Evolutionary conservation across 2,113 vertebrate genomes (phyloP), one percentile per base, ranked within the genome.

Genomic region (Rhinolophus sinicus): DNA sequence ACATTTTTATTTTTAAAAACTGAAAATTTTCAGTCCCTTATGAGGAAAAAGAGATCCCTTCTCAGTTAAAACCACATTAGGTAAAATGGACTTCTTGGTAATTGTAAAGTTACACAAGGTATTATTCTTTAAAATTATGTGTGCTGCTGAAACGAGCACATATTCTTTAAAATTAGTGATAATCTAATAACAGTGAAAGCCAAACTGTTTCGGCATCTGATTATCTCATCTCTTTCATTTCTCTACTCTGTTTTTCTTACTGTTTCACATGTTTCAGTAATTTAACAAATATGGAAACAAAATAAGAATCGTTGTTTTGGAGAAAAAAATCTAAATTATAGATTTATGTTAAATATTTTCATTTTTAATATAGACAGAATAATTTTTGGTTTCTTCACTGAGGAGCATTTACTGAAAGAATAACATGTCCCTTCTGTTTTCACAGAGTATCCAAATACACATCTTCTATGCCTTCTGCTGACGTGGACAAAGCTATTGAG

Each of bases 371-470:
- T 21, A 47, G 21, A 2, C 56, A 16, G 22, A 0, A 0, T 40
- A 80, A 18, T n/a, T n/a, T 24, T 84, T 14, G 6, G 12, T 21
- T 89, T 82, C 50, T 11, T 88, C 28, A 10, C 19, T 30, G 15
- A 21, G n/a, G 40, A 50, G 30, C 13, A 15, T 14, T 76, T 33
- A 33, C 40, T 65, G 44, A 89, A 77, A 62, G 30, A 50, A 95
- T 69, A 75, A 76, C 56, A 0, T 54, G 35, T 97, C 62, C 35
- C 52, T 77, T 91, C 76, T 92, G 14, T 96, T 94, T 90, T 75
- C 80, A 33, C 73, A 97, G 91, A 19, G 1, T 98, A 96, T 86
- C 64, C n/a, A 97, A 95, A 62, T 97, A 98, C 64, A 97, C 90
- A 0, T 26, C 98, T 16, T 98, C 95, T 58, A 96, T 98, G 97